Percentiles rank a stretch among this genome's conserved stretches.
These are phyloP conservation scores for Drosophila ustulata DNA, from an alignment of 2,888 invertebrate species.

Conservation along the genomic window DNA sequence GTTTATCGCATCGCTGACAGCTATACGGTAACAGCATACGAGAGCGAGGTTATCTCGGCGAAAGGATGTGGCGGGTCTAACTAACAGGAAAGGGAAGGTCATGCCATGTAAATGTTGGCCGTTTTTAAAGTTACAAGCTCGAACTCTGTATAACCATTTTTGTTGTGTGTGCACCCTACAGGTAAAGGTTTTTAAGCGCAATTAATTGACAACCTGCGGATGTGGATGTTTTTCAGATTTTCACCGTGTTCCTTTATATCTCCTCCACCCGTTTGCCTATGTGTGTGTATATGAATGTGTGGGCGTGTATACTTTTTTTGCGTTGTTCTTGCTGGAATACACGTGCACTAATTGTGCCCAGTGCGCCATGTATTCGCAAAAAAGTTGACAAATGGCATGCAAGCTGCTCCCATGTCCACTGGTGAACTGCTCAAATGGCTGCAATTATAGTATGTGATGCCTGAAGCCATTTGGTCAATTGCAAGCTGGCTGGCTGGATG, in stretches of 20 bases:
- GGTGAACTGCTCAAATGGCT: conserved; percentile 57
- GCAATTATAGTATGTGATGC: conserved; percentile 50
- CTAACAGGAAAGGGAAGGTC: background rate
- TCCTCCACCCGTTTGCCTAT: background rate
- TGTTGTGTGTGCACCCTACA: conserved; percentile 17
- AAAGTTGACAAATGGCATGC: conserved; percentile 59
- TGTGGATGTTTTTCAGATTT: conserved; percentile 61
- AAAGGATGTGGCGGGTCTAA: background rate
- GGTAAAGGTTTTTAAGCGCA: conserved; percentile 48
- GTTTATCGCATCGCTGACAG: conserved; percentile 57
- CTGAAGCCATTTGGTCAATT: conserved; percentile 23
- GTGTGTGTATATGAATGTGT: conserved; percentile 1
- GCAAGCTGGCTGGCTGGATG: background rate
- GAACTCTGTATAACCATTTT: conserved; percentile 24
- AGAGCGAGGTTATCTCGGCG: conserved; percentile 8
- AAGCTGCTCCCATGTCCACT: conserved; percentile 41
- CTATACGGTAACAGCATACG: conserved; percentile 45
- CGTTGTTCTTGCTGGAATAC: conserved; percentile 37
- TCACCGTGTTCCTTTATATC: conserved; percentile 9
- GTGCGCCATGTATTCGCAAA: conserved; percentile 50
- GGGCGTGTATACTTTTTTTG: conserved; percentile 21
- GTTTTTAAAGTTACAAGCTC: conserved; percentile 60
- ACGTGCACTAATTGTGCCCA: conserved; percentile 64
- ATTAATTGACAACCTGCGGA: conserved; percentile 68
- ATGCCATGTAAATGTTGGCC: conserved; percentile 51